Percentiles rank a stretch among this genome's conserved stretches.
Evolutionary conservation across 2,113 vertebrate genomes (phyloP).

Genomic region (Erinaceus europaeus): DNA sequence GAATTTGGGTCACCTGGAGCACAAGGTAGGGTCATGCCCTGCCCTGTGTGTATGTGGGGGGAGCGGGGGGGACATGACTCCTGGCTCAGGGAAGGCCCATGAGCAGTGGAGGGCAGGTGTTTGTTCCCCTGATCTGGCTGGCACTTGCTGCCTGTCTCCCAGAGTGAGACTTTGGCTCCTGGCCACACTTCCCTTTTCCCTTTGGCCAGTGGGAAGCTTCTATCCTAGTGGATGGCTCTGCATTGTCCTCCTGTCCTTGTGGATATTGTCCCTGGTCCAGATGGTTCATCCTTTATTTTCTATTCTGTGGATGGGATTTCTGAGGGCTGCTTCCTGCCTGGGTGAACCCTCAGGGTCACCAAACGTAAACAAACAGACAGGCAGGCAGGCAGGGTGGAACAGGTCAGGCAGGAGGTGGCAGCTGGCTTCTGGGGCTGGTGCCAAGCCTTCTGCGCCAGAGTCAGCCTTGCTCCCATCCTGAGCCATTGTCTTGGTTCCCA

Average conservation of each 20-base stretch:
- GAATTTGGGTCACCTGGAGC: too few relatives aligned
- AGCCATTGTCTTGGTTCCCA: neutral
- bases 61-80: too few relatives aligned
- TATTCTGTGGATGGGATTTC: neutral
- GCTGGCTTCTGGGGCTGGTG: neutral
- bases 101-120: neutral
- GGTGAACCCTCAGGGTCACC: neutral
- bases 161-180: neutral
- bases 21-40: neutral
- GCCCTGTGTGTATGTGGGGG: too few relatives aligned
- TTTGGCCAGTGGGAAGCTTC: neutral
- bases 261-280: neutral
- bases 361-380: too few relatives aligned
- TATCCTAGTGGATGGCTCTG: fast-evolving
- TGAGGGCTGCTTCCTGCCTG: neutral
- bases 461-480: neutral
- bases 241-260: neutral
- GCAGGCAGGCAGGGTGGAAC: too few relatives aligned
- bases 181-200: neutral
- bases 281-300: neutral
- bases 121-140: neutral
- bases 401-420: neutral
- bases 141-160: neutral
- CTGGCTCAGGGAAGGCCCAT: too few relatives aligned
- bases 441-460: neutral